Evolutionary conservation across 1,140 invertebrate genomes (phyloP), one percentile per base, ranked within the genome.

Genomic region (Drosophila lacertosa): DNA sequence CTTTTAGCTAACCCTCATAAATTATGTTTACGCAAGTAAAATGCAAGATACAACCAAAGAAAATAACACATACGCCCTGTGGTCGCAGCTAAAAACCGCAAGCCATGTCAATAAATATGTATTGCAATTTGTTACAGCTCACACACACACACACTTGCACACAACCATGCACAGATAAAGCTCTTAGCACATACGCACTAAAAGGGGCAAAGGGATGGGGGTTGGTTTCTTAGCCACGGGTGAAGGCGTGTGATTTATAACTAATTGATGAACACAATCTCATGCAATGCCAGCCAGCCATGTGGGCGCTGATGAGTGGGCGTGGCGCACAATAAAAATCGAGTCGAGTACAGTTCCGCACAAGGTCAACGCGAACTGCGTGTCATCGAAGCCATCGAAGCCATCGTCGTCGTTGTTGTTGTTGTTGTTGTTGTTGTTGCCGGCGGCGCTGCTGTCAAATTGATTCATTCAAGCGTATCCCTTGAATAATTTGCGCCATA

Each of bases 401-500:
- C n/a, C n/a, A n/a, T n/a, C n/a, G n/a, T n/a, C n/a, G n/a, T n/a
- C n/a, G n/a, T n/a, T n/a, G n/a, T n/a, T n/a, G n/a, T n/a, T n/a
- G n/a, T n/a, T n/a, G n/a, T n/a, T n/a, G n/a, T n/a, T n/a, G n/a
- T n/a, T n/a, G n/a, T 40, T 18, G 47, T 20, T 37, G 39, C 40
- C 44, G 47, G 11, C n/a, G 47, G 54, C 63, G 45, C 26, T 75
- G 32, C 66, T 48, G 69, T 68, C 65, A 71, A 77, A 67, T 63
- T 68, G 81, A 74, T 75, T 80, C 77, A 86, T 66, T 88, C 50
- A 78, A 86, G 82, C 70, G 82, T 69, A 72, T 75, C 58, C 33
- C 70, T 66, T 86, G 82, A 88, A 88, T 86, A 86, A 88, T 86
- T 78, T 81, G 69, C 47, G 54, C 66, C 74, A 88, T 86, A 86